Percentiles rank a stretch among this genome's conserved stretches.
phyloP scores from a whole-genome alignment of 1,140 invertebrate species.

The Brachionus koreanus region DNA sequence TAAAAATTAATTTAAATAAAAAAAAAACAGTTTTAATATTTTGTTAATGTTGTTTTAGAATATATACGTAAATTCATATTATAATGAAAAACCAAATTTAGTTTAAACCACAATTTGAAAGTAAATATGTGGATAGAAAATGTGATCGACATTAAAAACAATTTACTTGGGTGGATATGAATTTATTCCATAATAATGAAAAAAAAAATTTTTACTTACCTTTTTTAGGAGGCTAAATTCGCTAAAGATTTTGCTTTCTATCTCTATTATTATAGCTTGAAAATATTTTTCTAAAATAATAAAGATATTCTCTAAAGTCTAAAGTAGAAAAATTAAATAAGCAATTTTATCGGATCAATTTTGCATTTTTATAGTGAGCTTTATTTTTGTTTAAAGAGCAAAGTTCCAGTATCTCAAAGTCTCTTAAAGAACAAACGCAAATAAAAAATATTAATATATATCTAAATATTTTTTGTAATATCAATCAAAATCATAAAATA shows the following conservation, averaged over 20 bases:
- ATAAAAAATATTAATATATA: neutral
- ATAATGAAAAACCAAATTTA: neutral
- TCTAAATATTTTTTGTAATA: neutral
- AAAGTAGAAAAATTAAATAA: neutral
- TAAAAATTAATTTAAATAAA: neutral
- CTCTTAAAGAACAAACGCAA: neutral
- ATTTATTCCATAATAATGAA: neutral
- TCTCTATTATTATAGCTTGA: neutral
- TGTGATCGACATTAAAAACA: neutral
- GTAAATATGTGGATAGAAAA: neutral
- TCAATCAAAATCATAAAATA: slow-evolving; percentile 26
- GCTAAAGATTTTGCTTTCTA: neutral
- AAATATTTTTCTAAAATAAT: neutral
- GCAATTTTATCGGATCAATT: neutral
- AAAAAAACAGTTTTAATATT: neutral
- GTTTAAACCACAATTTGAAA: neutral
- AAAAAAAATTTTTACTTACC: neutral
- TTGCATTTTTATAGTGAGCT: neutral
- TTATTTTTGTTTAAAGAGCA: neutral
- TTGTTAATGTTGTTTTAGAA: neutral
- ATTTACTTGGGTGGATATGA: neutral
- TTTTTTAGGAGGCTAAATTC: neutral
- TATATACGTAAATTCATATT: neutral
- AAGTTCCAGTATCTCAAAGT: neutral
- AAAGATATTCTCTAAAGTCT: neutral